A percentile compares a stretch with the other conserved stretches of the same genome.
Conservation (phyloP, 2,888 invertebrate species). For the Drosophila longiperda region DNA sequence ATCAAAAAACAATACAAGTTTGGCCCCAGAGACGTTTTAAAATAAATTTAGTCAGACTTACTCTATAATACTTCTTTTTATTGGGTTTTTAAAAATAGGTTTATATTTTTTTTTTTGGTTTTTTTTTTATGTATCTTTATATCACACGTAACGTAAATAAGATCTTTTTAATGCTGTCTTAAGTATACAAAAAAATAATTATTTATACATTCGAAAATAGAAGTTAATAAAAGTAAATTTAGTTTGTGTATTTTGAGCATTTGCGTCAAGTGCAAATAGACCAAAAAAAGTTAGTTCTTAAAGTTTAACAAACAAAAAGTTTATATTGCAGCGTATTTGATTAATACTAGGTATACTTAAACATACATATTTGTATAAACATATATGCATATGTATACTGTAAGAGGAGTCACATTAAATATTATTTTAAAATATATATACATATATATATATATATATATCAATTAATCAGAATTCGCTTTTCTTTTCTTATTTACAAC, state of each 20-base stretch:
- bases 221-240: slow-evolving; percentile 42
- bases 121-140: slow-evolving; percentile 74
- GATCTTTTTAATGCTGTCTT: slow-evolving; percentile 76
- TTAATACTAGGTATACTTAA: slow-evolving; percentile 61
- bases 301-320: slow-evolving; percentile 39
- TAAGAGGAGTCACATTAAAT: slow-evolving; percentile 54
- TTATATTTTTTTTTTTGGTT: slow-evolving; percentile 71
- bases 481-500: slow-evolving; percentile 62
- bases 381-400: slow-evolving; percentile 41
- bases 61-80: slow-evolving; percentile 82
- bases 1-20: not conserved
- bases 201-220: slow-evolving; percentile 61
- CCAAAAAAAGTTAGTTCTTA: slow-evolving; percentile 48
- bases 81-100: slow-evolving; percentile 77
- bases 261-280: slow-evolving; percentile 48
- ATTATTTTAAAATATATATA: slow-evolving; percentile 62
- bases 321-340: slow-evolving; percentile 64
- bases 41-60: slow-evolving; percentile 28
- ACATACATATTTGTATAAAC: slow-evolving; percentile 28
- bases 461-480: slow-evolving; percentile 34
- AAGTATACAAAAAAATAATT: slow-evolving; percentile 55
- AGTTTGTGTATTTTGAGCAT: slow-evolving; percentile 49
- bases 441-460: slow-evolving; percentile 10
- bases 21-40: not conserved
- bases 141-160: slow-evolving; percentile 82